phyloP scores from a whole-genome alignment of 2,113 vertebrate species.

The Gymnogyps californianus region DNA sequence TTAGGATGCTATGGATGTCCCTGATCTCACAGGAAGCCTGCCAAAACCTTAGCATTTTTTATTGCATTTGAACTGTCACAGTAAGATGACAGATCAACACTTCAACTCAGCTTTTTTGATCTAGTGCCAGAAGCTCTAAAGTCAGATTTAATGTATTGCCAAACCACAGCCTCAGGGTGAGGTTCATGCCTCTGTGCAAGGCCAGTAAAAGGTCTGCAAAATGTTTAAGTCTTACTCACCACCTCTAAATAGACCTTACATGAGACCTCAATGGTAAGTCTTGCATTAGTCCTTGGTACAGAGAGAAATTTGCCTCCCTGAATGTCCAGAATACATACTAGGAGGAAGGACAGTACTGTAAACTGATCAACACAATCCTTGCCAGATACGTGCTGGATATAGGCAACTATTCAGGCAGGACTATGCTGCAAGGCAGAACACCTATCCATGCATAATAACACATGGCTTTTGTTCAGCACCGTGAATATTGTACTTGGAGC shows the following conservation, averaged over 20 bases:
- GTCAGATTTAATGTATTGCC: background rate
- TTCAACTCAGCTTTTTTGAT: background rate
- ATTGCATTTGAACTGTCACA: background rate
- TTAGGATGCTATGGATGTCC: background rate
- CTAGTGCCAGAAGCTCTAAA: background rate
- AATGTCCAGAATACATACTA: background rate
- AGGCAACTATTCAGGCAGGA: background rate
- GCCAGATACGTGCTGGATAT: rapidly evolving
- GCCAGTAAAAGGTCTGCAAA: background rate
- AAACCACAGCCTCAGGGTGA: background rate
- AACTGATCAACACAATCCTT: background rate
- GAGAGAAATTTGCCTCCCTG: background rate
- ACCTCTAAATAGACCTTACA: background rate
- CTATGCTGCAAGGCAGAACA: background rate
- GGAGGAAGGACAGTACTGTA: background rate
- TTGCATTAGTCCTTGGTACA: background rate
- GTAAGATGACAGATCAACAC: background rate
- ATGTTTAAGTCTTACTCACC: background rate
- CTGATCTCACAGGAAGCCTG: background rate
- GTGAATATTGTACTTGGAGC: background rate
- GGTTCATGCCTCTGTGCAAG: background rate
- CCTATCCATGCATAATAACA: background rate
- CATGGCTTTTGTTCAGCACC: background rate
- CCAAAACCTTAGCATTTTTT: background rate
- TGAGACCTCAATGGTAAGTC: background rate